Base-by-base conservation (phyloP, 2,797 vertebrate genomes). In the Dromococcyx pavoninus region DNA sequence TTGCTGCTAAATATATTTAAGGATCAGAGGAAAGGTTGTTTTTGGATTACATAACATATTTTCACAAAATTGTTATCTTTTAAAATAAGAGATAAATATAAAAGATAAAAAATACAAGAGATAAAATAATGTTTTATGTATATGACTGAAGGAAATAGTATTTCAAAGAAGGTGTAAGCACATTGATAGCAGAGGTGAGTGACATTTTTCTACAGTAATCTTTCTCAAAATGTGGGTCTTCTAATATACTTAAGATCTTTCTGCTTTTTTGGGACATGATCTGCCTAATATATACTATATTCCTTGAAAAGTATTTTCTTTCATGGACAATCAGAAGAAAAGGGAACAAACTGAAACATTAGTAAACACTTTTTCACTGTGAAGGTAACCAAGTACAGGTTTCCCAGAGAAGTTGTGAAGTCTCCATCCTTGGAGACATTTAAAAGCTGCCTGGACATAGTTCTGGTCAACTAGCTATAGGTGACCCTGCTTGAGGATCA, bases 1-100 rank as follows among this genome's bases (percentile, higher is more conserved):
- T 90, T 86, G 35, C 56, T 87, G 71, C 58, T 62, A 91, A 93
- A 89, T 90, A 67, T 86, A 71, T 89, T 95, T 85, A 92, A 87
- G 81, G 71, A 74, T 87, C 74, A 91, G 53, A 89, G 27, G 22
- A 94, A 91, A 91, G 88, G 72, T 87, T 86, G 81, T 76, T 88
- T 43, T n/a, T 73, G 33, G 50, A 71, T 79, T 89, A 60, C 75
- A 82, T 82, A 79, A 70, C 50, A 48, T 44, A 82, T 77, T 86
- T 82, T 83, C 33, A 74, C 12, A 69, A 83, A 88, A 83, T 48
- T 43, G 17, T 3, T 39, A 2, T 1, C 4, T 39, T 91, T 82
- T 77, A 15, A 23, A 46, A 44, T n/a, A 95, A 17, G 21, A 41
- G 13, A 23, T 32, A 91, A 27, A n/a, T n/a, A n/a, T n/a, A n/a